Evolutionary conservation across 2,797 vertebrate species (phyloP).

Genomic region (Botia kubotai): DNA sequence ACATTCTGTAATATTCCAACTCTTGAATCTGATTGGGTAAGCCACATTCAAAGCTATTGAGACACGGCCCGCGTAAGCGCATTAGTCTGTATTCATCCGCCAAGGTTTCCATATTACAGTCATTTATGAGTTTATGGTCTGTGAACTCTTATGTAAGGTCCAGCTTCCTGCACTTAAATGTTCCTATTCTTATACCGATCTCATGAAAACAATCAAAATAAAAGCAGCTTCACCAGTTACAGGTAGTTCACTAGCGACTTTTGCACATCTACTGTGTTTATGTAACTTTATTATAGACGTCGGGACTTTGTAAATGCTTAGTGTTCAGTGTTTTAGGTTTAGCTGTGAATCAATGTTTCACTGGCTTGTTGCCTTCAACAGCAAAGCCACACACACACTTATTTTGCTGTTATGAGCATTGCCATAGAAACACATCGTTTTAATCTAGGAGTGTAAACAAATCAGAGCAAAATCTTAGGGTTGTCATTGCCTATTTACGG

Average conservation of each 20-base stretch:
- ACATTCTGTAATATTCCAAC: neutral
- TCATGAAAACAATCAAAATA: neutral
- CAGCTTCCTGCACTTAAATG: too few relatives aligned
- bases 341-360: neutral
- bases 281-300: neutral
- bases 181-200: neutral
- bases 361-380: neutral
- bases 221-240: too few relatives aligned
- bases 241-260: neutral
- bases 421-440: neutral
- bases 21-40: neutral
- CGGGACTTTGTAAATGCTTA: neutral
- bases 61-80: neutral
- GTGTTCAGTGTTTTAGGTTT: neutral
- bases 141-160: too few relatives aligned
- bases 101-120: too few relatives aligned
- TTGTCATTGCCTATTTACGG: too few relatives aligned
- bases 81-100: neutral
- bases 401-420: slow-evolving; percentile 4
- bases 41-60: neutral
- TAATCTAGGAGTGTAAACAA: too few relatives aligned
- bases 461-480: too few relatives aligned
- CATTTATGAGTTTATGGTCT: too few relatives aligned
- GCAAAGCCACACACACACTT: neutral
- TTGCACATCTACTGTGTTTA: neutral